Evolutionary conservation across 1,140 invertebrate genomes (phyloP).

Genomic region (Euglossa dilemma): DNA sequence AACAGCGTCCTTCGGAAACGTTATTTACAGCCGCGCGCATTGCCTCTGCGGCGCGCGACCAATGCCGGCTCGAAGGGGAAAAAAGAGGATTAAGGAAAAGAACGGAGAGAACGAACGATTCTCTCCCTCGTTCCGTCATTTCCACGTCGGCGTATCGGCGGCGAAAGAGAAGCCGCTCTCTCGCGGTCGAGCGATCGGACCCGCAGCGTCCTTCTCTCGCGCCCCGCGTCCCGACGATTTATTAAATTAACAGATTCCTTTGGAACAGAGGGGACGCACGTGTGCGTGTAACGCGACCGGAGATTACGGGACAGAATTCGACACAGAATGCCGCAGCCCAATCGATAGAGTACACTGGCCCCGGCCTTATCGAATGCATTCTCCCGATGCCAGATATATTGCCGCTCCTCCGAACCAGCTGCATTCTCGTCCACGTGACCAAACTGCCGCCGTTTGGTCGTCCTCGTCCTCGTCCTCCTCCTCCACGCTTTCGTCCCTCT

Average conservation of each 20-base stretch:
- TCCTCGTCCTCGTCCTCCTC: constrained; percentile 8
- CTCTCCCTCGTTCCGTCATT: neutral
- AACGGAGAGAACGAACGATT: neutral
- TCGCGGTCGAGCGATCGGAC: neutral
- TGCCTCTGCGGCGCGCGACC: neutral
- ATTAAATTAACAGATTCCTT: constrained; percentile 34
- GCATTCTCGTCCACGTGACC: constrained; percentile 58
- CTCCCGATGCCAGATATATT: constrained; percentile 68
- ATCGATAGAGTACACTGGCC: constrained; percentile 72
- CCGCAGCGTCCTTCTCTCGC: neutral
- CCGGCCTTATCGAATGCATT: constrained; percentile 72
- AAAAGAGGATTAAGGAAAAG: neutral
- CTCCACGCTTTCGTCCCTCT: constrained; percentile 1
- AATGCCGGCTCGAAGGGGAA: too few relatives aligned
- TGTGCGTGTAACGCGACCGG: constrained; percentile 24
- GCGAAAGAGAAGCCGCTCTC: too few relatives aligned
- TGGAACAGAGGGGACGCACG: neutral
- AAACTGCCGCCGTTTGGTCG: constrained; percentile 25
- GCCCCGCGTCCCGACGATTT: neutral
- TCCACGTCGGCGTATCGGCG: neutral
- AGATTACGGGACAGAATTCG: constrained; percentile 72
- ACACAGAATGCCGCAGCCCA: constrained; percentile 71
- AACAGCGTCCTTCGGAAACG: neutral
- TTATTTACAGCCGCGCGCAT: neutral
- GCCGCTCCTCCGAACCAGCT: constrained; percentile 44